phyloP scores from a whole-genome alignment of 2,113 vertebrate species.

The Meles meles region DNA sequence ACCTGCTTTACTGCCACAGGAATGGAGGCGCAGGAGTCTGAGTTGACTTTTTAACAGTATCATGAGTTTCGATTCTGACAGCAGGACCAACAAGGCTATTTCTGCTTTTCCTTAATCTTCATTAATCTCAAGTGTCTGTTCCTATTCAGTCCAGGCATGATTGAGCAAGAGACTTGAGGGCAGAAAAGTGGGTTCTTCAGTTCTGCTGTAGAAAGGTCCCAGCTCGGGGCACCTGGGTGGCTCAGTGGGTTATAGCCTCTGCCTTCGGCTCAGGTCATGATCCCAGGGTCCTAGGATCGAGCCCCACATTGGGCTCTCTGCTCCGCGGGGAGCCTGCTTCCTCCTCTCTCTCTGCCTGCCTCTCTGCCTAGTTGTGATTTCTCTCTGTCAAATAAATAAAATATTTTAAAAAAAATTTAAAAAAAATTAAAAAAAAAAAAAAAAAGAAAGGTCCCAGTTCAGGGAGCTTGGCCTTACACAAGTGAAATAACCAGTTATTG shows the following conservation, averaged over 20 bases:
- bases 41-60: neutral
- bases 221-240: too few species aligned
- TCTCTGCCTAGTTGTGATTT: too few species aligned
- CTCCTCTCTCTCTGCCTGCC: too few species aligned
- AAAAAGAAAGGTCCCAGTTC: neutral
- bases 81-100: neutral
- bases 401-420: too few species aligned
- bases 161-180: neutral
- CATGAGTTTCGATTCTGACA: neutral
- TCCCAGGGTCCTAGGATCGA: too few species aligned
- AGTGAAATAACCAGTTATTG: neutral
- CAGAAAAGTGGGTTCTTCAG: neutral
- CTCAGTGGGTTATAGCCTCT: too few species aligned
- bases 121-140: neutral
- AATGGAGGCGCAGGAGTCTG: neutral
- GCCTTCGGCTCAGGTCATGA: too few species aligned
- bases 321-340: too few species aligned
- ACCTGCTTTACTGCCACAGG: neutral
- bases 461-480: neutral
- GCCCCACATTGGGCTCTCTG: too few species aligned
- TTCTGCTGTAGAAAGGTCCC: neutral
- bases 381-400: too few species aligned
- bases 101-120: neutral
- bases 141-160: neutral
- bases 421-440: too few species aligned